Conservation (phyloP, 23 tunicate genomes). For the Diplosoma virens region DNA sequence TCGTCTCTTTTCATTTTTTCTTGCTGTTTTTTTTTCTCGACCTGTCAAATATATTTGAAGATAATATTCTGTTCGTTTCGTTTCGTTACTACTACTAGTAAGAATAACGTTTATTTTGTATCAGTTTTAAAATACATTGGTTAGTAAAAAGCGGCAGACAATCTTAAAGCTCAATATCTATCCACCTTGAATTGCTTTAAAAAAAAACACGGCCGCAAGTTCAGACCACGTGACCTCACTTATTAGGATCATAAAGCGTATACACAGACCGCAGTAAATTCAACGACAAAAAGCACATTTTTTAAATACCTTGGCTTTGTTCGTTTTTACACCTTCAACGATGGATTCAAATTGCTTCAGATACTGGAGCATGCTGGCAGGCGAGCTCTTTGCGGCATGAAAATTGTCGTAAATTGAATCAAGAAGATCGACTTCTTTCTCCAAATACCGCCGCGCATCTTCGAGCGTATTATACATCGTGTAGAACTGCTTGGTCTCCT, state of each 20-base stretch:
- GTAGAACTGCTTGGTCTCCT: conserved; percentile 92
- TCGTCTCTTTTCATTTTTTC: conserved; percentile 80
- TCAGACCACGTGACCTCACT: neutral
- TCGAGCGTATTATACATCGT: conserved; percentile 91
- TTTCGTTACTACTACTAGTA: neutral
- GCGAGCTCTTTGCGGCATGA: conserved; percentile 51
- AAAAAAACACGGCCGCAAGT: too few species aligned
- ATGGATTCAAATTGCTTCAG: conserved; percentile 83
- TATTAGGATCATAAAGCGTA: too few species aligned
- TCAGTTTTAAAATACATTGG: too few species aligned
- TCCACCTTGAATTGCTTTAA: too few species aligned
- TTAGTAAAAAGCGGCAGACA: too few species aligned
- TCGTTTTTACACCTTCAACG: conserved; percentile 82
- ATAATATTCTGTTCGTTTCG: neutral
- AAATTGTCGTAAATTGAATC: conserved; percentile 94
- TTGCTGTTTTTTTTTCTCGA: conserved; percentile 68
- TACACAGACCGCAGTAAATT: too few species aligned
- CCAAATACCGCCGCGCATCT: conserved; percentile 57
- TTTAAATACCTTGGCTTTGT: conserved; percentile 65
- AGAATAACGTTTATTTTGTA: too few species aligned
- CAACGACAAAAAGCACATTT: too few species aligned
- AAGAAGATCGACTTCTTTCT: conserved; percentile 80
- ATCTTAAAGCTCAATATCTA: too few species aligned
- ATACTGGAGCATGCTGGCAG: conserved; percentile 69
- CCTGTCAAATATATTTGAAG: conserved; percentile 22